A percentile compares a stretch with the other conserved stretches of the same genome.
Conservation (phyloP, 2,888 invertebrate species). For the Limnephilus lunatus region DNA sequence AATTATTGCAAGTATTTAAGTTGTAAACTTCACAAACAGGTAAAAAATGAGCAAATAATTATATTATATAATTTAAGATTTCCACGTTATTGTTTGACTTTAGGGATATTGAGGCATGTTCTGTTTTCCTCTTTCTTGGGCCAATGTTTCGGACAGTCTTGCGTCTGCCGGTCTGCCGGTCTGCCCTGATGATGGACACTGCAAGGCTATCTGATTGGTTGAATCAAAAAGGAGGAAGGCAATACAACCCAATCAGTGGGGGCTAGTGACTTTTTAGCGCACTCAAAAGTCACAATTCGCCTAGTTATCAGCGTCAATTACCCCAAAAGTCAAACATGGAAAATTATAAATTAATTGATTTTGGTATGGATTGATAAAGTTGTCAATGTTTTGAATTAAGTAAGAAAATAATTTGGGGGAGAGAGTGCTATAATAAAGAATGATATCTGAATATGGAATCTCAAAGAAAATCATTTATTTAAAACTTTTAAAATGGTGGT, state of each 20-base stretch:
- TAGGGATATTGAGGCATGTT: background rate
- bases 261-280: too few relatives aligned
- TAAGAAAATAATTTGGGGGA: background rate
- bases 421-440: background rate
- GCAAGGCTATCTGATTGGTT: background rate
- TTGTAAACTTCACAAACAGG: background rate
- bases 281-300: too few relatives aligned
- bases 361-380: background rate
- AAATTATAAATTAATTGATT: background rate
- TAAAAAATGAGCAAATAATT: background rate
- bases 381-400: background rate
- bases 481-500: background rate
- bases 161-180: too few relatives aligned
- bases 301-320: too few relatives aligned
- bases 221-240: background rate
- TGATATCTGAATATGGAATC: constrained; percentile 2
- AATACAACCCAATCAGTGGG: background rate
- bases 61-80: background rate
- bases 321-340: background rate
- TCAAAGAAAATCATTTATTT: background rate
- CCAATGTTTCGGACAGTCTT: background rate
- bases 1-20: background rate
- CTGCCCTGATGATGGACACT: background rate
- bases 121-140: background rate
- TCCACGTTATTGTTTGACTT: background rate